Percentiles rank a stretch among this genome's conserved stretches.
phyloP scores from a whole-genome alignment of 1,140 invertebrate species.

The Lepidurus packardi region DNA sequence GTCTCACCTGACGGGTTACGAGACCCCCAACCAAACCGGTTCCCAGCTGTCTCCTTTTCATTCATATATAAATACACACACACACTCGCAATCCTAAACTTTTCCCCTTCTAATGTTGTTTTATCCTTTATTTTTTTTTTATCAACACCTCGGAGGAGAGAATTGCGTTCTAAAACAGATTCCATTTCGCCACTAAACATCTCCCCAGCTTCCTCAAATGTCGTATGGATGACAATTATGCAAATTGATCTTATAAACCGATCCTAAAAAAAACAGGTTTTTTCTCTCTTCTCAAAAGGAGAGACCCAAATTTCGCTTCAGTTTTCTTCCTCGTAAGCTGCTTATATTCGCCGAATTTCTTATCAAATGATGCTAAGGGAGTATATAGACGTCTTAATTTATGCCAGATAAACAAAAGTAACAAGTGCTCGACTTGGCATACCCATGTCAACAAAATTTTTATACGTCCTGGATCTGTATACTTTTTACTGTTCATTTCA shows the following conservation, averaged over 20 bases:
- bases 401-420: too few relatives aligned
- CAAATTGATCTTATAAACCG: conserved; percentile 8
- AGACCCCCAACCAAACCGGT: not conserved
- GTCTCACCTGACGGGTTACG: conserved; percentile 6
- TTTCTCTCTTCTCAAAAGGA: not conserved
- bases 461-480: too few relatives aligned
- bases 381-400: too few relatives aligned
- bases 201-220: not conserved
- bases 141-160: not conserved
- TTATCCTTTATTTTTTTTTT: not conserved
- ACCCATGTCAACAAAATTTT: too few relatives aligned
- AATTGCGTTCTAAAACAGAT: too few relatives aligned
- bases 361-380: too few relatives aligned
- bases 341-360: too few relatives aligned
- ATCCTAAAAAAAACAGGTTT: not conserved
- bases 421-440: too few relatives aligned
- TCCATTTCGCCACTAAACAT: too few relatives aligned
- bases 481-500: too few relatives aligned
- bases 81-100: not conserved
- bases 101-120: not conserved
- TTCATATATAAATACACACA: not conserved
- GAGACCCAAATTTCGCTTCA: not conserved
- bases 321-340: not conserved
- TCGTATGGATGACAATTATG: not conserved
- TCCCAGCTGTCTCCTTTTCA: not conserved